Percentiles rank a stretch among this genome's conserved stretches.
phyloP scores from a whole-genome alignment of 2,797 vertebrate genomes.

The Cyprinella venusta region DNA sequence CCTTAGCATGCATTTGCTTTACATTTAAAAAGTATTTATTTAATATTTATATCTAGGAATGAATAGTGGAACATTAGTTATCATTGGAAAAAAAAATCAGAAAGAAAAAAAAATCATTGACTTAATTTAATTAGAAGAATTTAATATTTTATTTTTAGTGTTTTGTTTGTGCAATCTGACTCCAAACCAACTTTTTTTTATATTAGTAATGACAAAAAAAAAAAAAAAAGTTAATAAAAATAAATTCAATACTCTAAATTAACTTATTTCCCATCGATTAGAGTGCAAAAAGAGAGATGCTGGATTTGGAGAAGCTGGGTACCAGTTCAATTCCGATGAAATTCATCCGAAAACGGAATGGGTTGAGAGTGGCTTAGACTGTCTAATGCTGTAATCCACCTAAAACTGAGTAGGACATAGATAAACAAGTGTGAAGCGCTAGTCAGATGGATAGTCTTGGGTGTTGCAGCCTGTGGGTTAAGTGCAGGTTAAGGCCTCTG shows the following conservation, averaged over 20 bases:
- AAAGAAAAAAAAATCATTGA: too few species aligned
- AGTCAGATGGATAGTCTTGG: conserved; percentile 20
- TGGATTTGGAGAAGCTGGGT: conserved; percentile 4
- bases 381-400: conserved; percentile 71
- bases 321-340: conserved; percentile 66
- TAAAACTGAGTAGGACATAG: conserved; percentile 68
- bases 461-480: conserved; percentile 27
- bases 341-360: conserved; percentile 40
- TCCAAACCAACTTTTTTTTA: not conserved
- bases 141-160: not conserved
- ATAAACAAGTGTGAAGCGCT: conserved; percentile 64
- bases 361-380: conserved; percentile 11
- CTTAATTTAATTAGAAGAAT: not conserved
- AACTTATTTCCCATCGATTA: not conserved
- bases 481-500: conserved; percentile 23
- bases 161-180: not conserved
- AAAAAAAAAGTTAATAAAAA: too few species aligned
- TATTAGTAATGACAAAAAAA: not conserved
- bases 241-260: not conserved
- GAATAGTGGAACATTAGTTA: not conserved
- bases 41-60: not conserved
- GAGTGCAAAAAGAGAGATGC: not conserved
- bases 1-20: not conserved
- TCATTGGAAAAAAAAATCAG: too few species aligned
- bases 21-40: not conserved